Percentiles rank a stretch among this genome's conserved stretches.
Conservation (phyloP, 1,140 invertebrate species). For the Anoplolepis gracilipes region DNA sequence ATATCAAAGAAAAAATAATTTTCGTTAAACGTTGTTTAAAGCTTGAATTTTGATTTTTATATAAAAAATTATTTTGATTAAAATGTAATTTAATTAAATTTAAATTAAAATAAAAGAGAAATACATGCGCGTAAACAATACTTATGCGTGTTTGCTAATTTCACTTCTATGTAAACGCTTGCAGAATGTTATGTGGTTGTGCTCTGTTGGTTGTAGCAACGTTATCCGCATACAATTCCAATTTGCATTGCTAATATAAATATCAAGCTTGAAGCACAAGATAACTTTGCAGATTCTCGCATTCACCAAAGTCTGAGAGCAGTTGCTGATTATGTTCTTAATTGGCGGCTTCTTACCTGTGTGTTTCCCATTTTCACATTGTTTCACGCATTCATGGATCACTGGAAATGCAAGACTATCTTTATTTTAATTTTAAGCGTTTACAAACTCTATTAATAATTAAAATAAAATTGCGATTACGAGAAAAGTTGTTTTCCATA, state of each 20-base stretch:
- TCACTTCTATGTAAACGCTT: constrained; percentile 50
- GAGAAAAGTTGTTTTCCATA: not conserved
- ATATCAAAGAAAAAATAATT: constrained; percentile 30
- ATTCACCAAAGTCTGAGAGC: constrained; percentile 33
- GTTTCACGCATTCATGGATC: not conserved
- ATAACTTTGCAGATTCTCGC: constrained; percentile 13
- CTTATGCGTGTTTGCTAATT: constrained; percentile 18
- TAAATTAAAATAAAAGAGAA: constrained; percentile 11
- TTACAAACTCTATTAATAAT: not conserved
- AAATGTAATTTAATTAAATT: constrained; percentile 29
- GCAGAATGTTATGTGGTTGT: not conserved
- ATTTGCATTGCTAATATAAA: constrained; percentile 64
- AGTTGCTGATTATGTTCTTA: constrained; percentile 47
- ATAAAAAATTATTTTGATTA: constrained; percentile 27
- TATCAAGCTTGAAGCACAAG: constrained; percentile 48
- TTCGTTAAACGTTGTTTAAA: constrained; percentile 20
- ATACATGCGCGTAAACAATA: constrained; percentile 23
- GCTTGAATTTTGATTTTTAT: not conserved
- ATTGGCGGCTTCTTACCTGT: constrained; percentile 15
- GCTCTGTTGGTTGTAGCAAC: constrained; percentile 28
- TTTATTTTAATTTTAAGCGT: not conserved
- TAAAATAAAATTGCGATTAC: constrained; percentile 1
- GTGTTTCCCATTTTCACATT: not conserved
- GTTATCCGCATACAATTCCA: constrained; percentile 18
- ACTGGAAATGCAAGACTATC: not conserved